Percentiles rank a stretch among this genome's conserved stretches.
Evolutionary conservation across 2,113 vertebrate species (phyloP).

Genomic region (Artemisiospiza belli): DNA sequence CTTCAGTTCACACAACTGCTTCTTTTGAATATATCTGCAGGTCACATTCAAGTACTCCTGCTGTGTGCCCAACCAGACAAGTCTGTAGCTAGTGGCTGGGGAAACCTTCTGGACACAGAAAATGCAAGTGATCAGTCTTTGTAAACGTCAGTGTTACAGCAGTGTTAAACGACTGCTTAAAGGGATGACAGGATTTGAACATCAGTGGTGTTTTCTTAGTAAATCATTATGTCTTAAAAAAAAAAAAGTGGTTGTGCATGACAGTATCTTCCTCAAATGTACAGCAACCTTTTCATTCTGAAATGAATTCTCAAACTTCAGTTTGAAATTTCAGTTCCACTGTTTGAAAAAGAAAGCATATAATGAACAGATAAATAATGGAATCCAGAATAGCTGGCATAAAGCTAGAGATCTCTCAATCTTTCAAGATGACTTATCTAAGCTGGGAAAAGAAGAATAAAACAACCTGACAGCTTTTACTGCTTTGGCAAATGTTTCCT

Average conservation of each 20-base stretch:
- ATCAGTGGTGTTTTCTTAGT: fast-evolving
- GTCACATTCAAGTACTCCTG: background rate
- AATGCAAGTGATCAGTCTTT: background rate
- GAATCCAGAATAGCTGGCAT: background rate
- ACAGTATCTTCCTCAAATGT: background rate
- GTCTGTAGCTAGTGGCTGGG: background rate
- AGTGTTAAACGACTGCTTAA: background rate
- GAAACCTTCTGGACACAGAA: background rate
- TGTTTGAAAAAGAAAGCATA: background rate
- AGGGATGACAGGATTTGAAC: background rate
- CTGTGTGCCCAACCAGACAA: background rate
- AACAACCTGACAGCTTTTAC: background rate
- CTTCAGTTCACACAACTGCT: background rate
- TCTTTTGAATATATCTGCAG: background rate
- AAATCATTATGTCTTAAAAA: background rate
- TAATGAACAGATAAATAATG: background rate
- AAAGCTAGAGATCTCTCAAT: background rate
- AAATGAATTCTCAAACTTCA: background rate
- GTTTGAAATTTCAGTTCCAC: background rate
- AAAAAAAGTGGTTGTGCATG: too few species aligned
- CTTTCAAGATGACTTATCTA: background rate
- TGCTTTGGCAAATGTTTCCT: background rate
- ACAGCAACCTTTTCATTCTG: background rate
- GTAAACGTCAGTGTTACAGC: background rate
- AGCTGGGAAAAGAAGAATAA: background rate